Evolutionary conservation across 2,113 vertebrate genomes (phyloP).

Genomic region (Entosphenus tridentatus): DNA sequence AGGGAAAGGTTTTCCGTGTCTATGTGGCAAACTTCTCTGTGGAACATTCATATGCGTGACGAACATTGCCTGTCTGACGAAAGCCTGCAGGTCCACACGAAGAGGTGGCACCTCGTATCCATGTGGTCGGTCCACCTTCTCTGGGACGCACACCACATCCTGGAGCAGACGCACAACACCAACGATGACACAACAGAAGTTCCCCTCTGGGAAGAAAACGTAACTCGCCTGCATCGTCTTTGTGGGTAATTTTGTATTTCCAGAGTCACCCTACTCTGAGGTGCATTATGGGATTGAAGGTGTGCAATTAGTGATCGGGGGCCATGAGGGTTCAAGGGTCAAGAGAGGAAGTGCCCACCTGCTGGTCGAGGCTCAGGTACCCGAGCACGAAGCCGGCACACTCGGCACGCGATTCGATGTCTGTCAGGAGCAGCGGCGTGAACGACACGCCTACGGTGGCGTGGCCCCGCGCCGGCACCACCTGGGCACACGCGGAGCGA

Average conservation of each 20-base stretch:
- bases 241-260: background rate
- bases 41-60: conserved; percentile 12
- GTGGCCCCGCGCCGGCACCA: conserved; percentile 42
- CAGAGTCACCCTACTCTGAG: background rate
- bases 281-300: background rate
- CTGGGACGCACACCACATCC: conserved; percentile 23
- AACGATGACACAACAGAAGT: no score
- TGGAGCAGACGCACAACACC: conserved; percentile 12
- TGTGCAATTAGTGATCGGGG: background rate
- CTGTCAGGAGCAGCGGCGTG: conserved; percentile 31
- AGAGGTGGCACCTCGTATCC: conserved; percentile 28
- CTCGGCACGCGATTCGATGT: conserved; percentile 15
- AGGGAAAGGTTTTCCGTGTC: no score
- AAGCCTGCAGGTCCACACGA: conserved; percentile 30
- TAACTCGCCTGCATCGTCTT: background rate
- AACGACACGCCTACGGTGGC: conserved; percentile 37
- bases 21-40: no score
- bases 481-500: conserved; percentile 22
- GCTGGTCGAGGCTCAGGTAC: conserved; percentile 45
- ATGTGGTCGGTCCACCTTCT: conserved; percentile 26
- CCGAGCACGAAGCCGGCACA: conserved; percentile 35
- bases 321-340: background rate
- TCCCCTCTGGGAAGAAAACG: background rate
- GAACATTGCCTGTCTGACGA: conserved; percentile 32
- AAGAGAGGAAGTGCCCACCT: conserved; percentile 24